A percentile compares a stretch with the other conserved stretches of the same genome.
phyloP scores from a whole-genome alignment of 2,113 vertebrate species.

The Gopherus evgoodei region DNA sequence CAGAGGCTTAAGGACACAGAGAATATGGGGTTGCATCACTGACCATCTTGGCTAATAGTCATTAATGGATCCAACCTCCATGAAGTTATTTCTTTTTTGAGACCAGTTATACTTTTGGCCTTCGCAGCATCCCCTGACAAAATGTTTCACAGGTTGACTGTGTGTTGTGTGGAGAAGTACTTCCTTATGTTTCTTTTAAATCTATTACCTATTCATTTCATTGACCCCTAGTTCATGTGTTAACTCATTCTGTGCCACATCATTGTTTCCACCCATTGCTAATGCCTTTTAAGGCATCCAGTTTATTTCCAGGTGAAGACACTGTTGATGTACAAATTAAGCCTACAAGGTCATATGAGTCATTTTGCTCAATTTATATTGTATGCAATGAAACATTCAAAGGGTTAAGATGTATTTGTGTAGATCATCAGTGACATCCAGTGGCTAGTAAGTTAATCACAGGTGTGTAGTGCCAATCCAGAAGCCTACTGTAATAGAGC shows the following conservation, averaged over 20 bases:
- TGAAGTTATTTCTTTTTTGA: neutral
- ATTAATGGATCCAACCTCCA: neutral
- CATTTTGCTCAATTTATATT: neutral
- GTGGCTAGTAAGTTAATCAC: constrained; percentile 47
- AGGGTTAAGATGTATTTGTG: constrained; percentile 55
- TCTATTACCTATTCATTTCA: neutral
- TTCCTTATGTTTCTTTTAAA: neutral
- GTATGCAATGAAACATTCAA: neutral
- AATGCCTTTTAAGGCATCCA: neutral
- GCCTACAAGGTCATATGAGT: neutral
- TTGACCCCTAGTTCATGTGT: neutral
- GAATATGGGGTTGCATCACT: neutral
- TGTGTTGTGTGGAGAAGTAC: neutral
- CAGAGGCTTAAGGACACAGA: neutral
- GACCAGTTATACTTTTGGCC: neutral
- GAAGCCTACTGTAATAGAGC: neutral
- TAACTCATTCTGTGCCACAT: neutral
- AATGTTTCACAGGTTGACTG: neutral
- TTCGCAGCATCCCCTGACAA: neutral
- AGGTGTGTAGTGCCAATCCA: neutral
- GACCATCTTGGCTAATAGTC: neutral
- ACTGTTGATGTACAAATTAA: neutral
- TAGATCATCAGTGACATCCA: constrained; percentile 73
- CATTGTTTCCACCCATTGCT: neutral
- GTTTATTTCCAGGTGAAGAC: neutral